These are phyloP conservation scores for Rhinoptilus africanus DNA, from an alignment of 2,113 vertebrate genomes.

Conservation along the genomic window DNA sequence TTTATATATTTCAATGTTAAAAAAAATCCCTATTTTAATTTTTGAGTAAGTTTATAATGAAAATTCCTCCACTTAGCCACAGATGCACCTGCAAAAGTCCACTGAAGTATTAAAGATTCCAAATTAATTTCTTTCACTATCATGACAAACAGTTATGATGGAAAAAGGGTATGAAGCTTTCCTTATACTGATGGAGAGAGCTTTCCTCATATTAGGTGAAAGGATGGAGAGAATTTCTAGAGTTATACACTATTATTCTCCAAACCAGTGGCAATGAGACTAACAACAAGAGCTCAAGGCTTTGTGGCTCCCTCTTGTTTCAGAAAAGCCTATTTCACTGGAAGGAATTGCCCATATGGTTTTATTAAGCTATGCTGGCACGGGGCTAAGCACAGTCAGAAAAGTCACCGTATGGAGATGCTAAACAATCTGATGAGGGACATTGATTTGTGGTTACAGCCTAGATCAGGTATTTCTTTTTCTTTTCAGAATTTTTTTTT, in stretches of 20 bases:
- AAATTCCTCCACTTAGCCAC: not conserved
- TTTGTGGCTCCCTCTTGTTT: not conserved
- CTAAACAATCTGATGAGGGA: not conserved
- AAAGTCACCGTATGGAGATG: not conserved
- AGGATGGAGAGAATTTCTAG: not conserved
- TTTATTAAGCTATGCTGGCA: not conserved
- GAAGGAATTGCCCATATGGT: not conserved
- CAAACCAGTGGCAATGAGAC: not conserved
- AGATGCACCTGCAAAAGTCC: not conserved
- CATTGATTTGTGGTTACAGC: not conserved
- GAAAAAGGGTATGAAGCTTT: not conserved
- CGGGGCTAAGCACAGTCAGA: not conserved
- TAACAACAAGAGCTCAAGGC: not conserved
- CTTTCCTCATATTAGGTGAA: not conserved
- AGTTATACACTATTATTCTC: not conserved
- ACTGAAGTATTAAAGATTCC: not conserved
- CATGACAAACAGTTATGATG: not conserved
- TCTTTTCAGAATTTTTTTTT: not conserved
- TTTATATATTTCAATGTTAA: not conserved
- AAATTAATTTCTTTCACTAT: not conserved
- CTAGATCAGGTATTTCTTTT: not conserved
- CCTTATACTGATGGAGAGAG: accelerated
- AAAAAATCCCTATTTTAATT: not conserved
- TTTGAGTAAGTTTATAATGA: not conserved
- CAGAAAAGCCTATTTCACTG: not conserved